Conservation (phyloP, 2,113 vertebrate genomes). For the Eudyptes chrysolophus region DNA sequence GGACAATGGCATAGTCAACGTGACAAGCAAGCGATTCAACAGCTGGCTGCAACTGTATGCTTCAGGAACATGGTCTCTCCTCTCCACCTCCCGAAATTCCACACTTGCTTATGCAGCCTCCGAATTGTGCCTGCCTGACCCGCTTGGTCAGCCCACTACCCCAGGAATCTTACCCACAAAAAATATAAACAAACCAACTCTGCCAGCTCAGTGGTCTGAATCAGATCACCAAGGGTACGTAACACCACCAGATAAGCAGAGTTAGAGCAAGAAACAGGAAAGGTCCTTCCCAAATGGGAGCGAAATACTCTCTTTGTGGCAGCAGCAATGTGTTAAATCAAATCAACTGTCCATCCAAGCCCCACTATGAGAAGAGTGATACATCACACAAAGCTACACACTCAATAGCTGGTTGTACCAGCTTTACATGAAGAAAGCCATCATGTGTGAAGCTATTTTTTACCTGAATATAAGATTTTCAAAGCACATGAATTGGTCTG, state of each 20-base stretch:
- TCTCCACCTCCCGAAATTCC: background rate
- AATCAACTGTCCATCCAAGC: background rate
- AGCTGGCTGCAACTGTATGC: background rate
- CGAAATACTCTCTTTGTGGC: background rate
- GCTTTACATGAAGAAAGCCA: background rate
- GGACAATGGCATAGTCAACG: background rate
- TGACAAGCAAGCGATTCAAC: background rate
- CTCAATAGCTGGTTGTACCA: background rate
- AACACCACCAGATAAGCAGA: background rate
- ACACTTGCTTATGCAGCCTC: background rate
- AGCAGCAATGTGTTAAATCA: background rate
- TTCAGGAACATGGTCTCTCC: background rate
- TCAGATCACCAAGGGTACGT: background rate
- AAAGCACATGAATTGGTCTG: background rate
- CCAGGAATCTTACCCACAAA: background rate
- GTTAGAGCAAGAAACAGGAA: background rate
- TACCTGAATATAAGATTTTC: background rate
- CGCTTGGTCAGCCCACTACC: background rate
- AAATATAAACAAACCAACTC: background rate
- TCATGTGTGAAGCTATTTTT: background rate
- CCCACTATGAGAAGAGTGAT: rapidly evolving
- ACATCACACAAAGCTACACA: background rate
- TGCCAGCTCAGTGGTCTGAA: background rate
- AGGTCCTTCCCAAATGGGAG: background rate
- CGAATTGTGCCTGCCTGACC: rapidly evolving